Evolutionary conservation across 2,113 vertebrate genomes (phyloP).

Genomic region (Procapra przewalskii): DNA sequence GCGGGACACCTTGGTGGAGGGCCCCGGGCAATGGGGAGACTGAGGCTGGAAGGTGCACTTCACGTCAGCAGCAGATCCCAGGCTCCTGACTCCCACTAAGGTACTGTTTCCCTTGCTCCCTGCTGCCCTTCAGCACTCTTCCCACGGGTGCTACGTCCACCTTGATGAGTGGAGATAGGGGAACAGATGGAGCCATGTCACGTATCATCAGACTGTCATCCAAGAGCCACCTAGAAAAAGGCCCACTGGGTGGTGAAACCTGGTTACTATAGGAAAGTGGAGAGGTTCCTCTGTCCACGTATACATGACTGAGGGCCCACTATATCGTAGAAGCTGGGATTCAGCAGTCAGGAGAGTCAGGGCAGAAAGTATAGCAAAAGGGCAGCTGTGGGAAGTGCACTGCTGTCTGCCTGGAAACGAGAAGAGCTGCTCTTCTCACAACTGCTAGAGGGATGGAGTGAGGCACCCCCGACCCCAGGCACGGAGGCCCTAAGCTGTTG

Average conservation of each 20-base stretch:
- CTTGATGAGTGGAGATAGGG: rapidly evolving
- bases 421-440: neutral
- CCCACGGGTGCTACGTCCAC: rapidly evolving
- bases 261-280: neutral
- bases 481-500: rapidly evolving
- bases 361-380: neutral
- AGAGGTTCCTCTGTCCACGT: too few species aligned
- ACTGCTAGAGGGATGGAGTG: neutral
- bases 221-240: neutral
- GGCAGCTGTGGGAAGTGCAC: rapidly evolving
- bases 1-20: neutral
- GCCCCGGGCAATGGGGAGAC: neutral
- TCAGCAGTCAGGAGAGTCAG: too few species aligned
- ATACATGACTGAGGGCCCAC: neutral
- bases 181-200: neutral
- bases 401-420: too few species aligned
- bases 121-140: rapidly evolving
- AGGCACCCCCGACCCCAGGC: neutral
- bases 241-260: neutral
- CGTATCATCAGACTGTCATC: rapidly evolving
- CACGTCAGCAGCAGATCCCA: rapidly evolving
- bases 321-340: neutral
- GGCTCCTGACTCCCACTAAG: neutral
- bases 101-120: rapidly evolving
- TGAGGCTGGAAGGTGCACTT: neutral